A percentile compares a stretch with the other conserved stretches of the same genome.
Conservation (phyloP, 2,888 invertebrate species). For the Caenorhabditis panamensis region DNA sequence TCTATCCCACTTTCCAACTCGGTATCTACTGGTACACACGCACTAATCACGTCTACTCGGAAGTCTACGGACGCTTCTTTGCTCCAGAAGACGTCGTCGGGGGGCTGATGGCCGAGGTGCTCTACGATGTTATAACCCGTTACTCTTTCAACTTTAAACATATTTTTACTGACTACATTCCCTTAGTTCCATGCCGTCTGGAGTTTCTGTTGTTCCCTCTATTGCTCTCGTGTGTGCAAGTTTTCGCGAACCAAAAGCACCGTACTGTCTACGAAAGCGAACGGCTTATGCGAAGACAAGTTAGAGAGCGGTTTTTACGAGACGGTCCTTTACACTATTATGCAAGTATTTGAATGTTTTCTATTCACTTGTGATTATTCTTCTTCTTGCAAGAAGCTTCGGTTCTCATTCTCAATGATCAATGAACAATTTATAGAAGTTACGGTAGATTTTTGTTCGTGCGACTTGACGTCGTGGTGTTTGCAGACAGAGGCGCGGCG, state of each 20-base stretch:
- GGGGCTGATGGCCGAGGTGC: slow-evolving; percentile 10
- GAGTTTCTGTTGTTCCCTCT: slow-evolving; percentile 11
- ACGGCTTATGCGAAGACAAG: slow-evolving; percentile 28
- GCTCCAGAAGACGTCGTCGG: slow-evolving; percentile 22
- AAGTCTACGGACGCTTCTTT: slow-evolving; percentile 9
- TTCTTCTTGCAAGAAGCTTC: too few relatives aligned
- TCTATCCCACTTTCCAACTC: slow-evolving; percentile 18
- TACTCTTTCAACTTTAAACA: background rate
- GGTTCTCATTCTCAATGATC: too few relatives aligned
- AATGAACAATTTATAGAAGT: background rate
- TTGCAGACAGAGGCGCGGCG: slow-evolving; percentile 15
- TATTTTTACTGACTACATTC: background rate
- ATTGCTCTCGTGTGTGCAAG: background rate
- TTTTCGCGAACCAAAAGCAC: slow-evolving; percentile 7
- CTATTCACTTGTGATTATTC: background rate
- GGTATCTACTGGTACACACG: slow-evolving; percentile 8
- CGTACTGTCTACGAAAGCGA: slow-evolving; percentile 8
- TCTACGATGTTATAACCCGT: background rate
- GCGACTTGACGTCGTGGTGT: slow-evolving; percentile 18
- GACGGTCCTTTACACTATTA: slow-evolving; percentile 1
- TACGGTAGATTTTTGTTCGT: slow-evolving; percentile 20
- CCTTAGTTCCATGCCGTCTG: background rate
- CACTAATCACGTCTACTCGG: background rate
- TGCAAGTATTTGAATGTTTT: slow-evolving; percentile 5
- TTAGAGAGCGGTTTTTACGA: slow-evolving; percentile 36